Conservation (phyloP, 2,888 invertebrate genomes). For the Oligia latruncula region DNA sequence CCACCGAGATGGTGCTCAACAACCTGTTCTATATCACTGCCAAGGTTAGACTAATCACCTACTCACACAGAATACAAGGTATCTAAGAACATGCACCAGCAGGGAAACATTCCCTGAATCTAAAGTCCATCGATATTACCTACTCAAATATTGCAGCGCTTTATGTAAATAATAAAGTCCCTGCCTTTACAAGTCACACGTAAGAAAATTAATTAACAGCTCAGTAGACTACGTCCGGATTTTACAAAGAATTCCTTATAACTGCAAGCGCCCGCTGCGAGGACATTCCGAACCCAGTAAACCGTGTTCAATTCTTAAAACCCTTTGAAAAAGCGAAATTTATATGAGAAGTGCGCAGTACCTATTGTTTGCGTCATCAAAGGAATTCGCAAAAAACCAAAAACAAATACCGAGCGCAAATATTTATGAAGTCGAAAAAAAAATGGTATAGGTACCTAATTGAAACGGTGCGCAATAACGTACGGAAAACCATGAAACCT, state of each 20-base stretch:
- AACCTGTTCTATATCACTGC: constrained; percentile 99
- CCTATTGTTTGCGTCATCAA: neutral
- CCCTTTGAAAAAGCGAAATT: neutral
- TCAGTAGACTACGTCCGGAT: neutral
- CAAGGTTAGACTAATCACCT: constrained; percentile 91
- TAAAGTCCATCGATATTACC: neutral
- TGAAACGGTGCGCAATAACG: neutral
- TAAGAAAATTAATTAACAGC: neutral
- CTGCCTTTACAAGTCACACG: neutral
- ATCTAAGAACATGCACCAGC: neutral
- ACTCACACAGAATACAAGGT: neutral
- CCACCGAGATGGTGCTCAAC: constrained; percentile 99
- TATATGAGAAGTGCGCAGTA: neutral
- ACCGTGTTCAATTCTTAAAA: neutral
- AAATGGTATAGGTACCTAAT: neutral
- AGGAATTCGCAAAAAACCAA: neutral
- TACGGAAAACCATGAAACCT: too few species aligned
- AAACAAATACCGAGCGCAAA: neutral
- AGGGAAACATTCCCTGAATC: neutral
- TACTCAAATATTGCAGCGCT: neutral
- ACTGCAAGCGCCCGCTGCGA: neutral
- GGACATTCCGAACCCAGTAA: too few species aligned
- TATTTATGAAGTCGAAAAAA: neutral
- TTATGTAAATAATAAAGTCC: neutral
- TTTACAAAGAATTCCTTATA: neutral